Conservation (phyloP, 37 sponge, comb jelly and placozoan species). For the Hexactinellida sp. region DNA sequence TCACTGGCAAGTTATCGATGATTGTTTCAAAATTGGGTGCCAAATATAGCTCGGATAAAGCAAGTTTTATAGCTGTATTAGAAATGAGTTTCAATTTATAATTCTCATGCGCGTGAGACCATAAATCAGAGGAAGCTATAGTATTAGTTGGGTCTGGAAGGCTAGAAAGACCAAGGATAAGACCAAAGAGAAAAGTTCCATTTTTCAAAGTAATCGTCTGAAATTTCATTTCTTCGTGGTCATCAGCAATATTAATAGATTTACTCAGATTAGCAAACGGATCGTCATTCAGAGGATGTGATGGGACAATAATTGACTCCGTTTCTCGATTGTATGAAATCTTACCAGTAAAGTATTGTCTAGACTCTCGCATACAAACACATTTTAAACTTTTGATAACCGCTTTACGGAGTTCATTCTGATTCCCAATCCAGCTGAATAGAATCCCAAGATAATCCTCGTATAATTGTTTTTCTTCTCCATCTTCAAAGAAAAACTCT, state of each 20-base stretch:
- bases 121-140: not conserved
- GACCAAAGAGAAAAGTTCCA: not conserved
- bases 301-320: not conserved
- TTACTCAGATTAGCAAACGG: not conserved
- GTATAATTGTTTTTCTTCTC: not conserved
- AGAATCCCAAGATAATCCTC: not conserved
- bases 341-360: not conserved
- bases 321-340: not conserved
- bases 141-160: not conserved
- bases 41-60: not conserved
- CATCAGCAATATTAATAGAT: not conserved
- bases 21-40: not conserved
- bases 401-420: not conserved
- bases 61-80: not conserved
- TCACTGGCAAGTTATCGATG: not conserved
- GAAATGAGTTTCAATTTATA: not conserved
- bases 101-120: not conserved
- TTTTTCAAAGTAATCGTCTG: not conserved
- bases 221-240: not conserved
- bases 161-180: conserved; percentile 1
- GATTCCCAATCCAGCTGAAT: conserved; percentile 13
- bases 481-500: conserved; percentile 14
- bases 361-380: conserved; percentile 9
- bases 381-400: conserved; percentile 5
- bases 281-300: not conserved